Conservation (phyloP, 2,797 vertebrate genomes). For the Brotula barbata region DNA sequence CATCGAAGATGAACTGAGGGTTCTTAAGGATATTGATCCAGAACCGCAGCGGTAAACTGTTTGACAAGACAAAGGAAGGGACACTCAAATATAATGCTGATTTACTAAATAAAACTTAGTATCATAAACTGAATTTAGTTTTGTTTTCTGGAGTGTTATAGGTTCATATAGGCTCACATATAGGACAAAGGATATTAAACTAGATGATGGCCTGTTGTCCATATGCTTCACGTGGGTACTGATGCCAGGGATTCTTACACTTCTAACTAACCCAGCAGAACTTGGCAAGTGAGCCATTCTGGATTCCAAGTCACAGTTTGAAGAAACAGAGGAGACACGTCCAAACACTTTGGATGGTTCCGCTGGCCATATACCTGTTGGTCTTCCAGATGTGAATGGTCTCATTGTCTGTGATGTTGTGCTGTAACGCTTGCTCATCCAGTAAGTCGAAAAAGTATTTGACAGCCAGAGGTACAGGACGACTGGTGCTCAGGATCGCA, state of each 20-base stretch:
- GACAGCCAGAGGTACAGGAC: conserved; percentile 92
- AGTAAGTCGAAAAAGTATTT: conserved; percentile 98
- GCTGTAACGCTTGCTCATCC: conserved; percentile 92
- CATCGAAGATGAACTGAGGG: conserved; percentile 96
- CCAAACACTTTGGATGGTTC: neutral
- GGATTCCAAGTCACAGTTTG: neutral
- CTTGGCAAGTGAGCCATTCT: neutral
- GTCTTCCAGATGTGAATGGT: conserved; percentile 99
- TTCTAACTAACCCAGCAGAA: neutral
- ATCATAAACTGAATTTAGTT: too few species aligned
- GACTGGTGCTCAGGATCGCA: conserved; percentile 93
- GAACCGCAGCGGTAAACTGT: conserved; percentile 91
- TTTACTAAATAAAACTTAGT: neutral
- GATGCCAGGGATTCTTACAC: neutral
- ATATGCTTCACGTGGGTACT: conserved; percentile 19
- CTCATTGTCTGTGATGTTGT: conserved; percentile 89
- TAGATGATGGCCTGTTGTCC: neutral
- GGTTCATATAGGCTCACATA: neutral
- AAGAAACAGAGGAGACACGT: too few species aligned
- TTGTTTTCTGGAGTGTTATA: too few species aligned
- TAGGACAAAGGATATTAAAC: neutral
- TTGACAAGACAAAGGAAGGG: neutral
- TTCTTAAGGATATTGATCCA: conserved; percentile 99
- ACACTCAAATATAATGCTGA: neutral
- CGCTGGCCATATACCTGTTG: conserved; percentile 83